Percentiles rank a stretch among this genome's conserved stretches.
Evolutionary conservation across 2,797 vertebrate species (phyloP).

Genomic region (Sandelia bainsii): DNA sequence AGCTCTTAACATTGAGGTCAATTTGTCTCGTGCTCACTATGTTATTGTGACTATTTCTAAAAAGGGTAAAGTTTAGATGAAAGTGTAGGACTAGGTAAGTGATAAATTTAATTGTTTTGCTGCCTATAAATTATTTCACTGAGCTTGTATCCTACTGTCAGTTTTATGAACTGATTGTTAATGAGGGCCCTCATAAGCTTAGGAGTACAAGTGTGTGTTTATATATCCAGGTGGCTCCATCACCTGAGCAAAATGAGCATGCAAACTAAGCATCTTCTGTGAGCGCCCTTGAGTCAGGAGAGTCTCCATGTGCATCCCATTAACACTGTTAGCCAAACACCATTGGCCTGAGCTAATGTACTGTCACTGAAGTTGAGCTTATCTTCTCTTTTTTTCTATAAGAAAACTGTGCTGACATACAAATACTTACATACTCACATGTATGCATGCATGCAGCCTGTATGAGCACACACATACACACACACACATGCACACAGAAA

Average conservation of each 20-base stretch:
- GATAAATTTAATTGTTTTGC: too few species aligned
- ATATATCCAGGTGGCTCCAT: neutral
- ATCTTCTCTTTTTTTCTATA: neutral
- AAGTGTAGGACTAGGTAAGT: too few species aligned
- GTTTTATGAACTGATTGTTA: too few species aligned
- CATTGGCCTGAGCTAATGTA: slow-evolving; percentile 14
- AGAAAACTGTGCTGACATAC: slow-evolving; percentile 28
- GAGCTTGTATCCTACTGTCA: too few species aligned
- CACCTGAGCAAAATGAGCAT: neutral
- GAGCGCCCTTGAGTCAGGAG: slow-evolving; percentile 19
- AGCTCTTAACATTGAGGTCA: neutral
- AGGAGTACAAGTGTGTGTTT: neutral
- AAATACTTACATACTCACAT: slow-evolving; percentile 35
- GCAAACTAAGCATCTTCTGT: slow-evolving; percentile 6
- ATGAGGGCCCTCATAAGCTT: neutral
- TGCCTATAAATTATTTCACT: too few species aligned
- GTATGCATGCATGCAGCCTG: slow-evolving; percentile 23
- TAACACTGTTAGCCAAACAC: slow-evolving; percentile 13
- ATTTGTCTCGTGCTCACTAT: neutral
- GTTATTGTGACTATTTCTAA: too few species aligned
- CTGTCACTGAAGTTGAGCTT: slow-evolving; percentile 1
- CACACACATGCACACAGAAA: slow-evolving; percentile 33
- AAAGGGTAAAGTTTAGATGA: too few species aligned
- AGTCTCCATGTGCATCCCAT: slow-evolving; percentile 2
- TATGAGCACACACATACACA: slow-evolving; percentile 9